Percentiles rank a stretch among this genome's conserved stretches.
Conservation (phyloP, 2,113 vertebrate genomes). For the Sinocyclocheilus anophthalmus region DNA sequence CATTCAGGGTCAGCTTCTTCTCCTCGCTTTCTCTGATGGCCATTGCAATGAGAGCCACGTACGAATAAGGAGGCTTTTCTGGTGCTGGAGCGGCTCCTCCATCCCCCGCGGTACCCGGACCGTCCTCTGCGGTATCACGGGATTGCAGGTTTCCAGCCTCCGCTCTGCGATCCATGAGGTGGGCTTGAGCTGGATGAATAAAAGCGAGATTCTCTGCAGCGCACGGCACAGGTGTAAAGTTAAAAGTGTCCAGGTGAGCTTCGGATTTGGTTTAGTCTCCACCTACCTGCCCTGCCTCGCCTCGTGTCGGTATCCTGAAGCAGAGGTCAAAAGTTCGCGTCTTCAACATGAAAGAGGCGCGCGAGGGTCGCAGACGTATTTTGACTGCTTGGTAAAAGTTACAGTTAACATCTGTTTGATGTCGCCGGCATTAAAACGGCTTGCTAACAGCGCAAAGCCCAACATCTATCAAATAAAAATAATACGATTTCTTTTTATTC, state of each 20-base stretch:
- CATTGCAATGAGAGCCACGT: conserved; percentile 85
- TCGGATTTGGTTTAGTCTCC: not conserved
- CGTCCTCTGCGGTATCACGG: conserved; percentile 1
- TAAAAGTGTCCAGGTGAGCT: conserved; percentile 51
- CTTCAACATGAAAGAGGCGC: conserved; percentile 52
- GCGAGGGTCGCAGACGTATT: conserved; percentile 38
- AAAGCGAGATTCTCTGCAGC: not conserved
- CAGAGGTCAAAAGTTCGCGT: not conserved
- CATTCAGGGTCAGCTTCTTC: conserved; percentile 75
- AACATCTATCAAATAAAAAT: not conserved
- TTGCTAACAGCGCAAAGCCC: not conserved
- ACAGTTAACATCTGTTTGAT: conserved; percentile 8
- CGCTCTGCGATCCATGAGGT: not conserved
- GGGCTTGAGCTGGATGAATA: not conserved
- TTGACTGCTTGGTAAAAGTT: conserved; percentile 1
- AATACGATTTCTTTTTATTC: not conserved
- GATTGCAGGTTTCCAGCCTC: not conserved
- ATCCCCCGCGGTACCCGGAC: not conserved
- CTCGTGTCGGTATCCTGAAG: conserved; percentile 17
- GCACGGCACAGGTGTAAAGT: not conserved
- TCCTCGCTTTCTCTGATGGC: conserved; percentile 77
- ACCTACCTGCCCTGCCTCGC: conserved; percentile 56
- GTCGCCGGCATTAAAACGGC: not conserved
- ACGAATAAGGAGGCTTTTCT: conserved; percentile 81
- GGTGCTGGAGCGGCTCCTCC: not conserved